Conservation (phyloP, 2,888 invertebrate species). For the Euphydryas editha region DNA sequence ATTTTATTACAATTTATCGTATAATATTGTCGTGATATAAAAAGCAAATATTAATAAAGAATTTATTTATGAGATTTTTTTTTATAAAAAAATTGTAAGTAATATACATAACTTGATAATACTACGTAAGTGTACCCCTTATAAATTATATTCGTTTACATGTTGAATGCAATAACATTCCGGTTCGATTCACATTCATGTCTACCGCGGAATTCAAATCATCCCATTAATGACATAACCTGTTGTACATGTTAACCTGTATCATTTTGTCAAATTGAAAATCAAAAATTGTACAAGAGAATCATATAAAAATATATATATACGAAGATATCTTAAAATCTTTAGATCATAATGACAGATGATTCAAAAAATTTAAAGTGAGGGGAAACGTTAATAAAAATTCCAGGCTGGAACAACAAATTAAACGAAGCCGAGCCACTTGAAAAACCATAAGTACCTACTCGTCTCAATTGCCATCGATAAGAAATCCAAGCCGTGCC, state of each 20-base stretch:
- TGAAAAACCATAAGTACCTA: constrained; percentile 82
- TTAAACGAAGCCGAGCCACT: constrained; percentile 83
- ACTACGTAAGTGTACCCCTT: background rate
- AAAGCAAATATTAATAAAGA: background rate
- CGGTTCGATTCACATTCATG: constrained; percentile 32
- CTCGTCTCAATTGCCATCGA: constrained; percentile 83
- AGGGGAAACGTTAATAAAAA: constrained; percentile 83
- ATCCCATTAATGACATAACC: constrained; percentile 23
- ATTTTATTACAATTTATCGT: background rate
- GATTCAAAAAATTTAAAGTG: constrained; percentile 69
- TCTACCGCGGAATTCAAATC: constrained; percentile 38
- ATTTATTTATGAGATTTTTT: background rate
- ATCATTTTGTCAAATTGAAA: background rate
- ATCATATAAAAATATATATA: constrained; percentile 6
- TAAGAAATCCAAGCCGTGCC: constrained; percentile 82
- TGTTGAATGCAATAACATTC: constrained; percentile 28
- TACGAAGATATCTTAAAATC: constrained; percentile 13
- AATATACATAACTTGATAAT: background rate
- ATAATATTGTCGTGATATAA: background rate
- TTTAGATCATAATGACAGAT: constrained; percentile 31
- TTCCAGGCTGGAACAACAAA: constrained; percentile 83
- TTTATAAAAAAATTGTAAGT: background rate
- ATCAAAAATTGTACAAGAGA: constrained; percentile 10
- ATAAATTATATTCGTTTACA: background rate
- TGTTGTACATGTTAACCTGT: constrained; percentile 6